Conservation (phyloP, 2,888 invertebrate genomes). For the Coenonympha arcania region DNA sequence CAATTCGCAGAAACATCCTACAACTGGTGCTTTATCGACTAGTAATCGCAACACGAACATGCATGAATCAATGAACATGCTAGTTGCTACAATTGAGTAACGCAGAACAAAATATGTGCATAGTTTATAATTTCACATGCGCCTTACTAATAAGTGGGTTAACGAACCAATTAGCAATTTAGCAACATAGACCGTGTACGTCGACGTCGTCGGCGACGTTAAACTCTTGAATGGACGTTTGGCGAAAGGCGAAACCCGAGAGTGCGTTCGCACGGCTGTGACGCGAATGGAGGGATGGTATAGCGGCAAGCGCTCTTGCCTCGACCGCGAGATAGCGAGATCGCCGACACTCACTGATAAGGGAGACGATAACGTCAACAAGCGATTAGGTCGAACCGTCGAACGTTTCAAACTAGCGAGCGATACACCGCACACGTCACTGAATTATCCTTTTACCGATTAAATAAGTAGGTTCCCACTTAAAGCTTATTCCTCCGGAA, state of each 20-base stretch:
- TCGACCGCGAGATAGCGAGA: conserved; percentile 62
- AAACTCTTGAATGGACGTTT: conserved; percentile 48
- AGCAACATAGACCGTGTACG: conserved; percentile 55
- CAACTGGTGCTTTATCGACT: conserved; percentile 3
- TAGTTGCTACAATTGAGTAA: conserved; percentile 30
- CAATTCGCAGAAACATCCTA: conserved; percentile 14
- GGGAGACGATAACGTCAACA: conserved; percentile 47
- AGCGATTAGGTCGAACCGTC: conserved; percentile 27
- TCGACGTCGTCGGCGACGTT: conserved; percentile 41
- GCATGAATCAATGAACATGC: conserved; percentile 24
- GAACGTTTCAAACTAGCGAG: conserved; percentile 37
- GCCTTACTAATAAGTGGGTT: conserved; percentile 54
- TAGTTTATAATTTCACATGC: conserved; percentile 48
- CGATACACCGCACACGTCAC: conserved; percentile 25
- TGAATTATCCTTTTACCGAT: neutral
- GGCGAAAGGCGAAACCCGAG: conserved; percentile 69
- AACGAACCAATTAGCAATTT: conserved; percentile 62
- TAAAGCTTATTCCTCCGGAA: neutral
- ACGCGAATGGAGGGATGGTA: conserved; percentile 63
- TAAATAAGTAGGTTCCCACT: no score
- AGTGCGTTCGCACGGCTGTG: conserved; percentile 62
- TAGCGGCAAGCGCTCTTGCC: conserved; percentile 40
- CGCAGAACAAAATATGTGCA: conserved; percentile 31
- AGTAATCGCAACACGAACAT: conserved; percentile 23
- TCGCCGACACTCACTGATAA: conserved; percentile 61